Percentiles rank a stretch among this genome's conserved stretches.
These are phyloP conservation scores for Drosophila persimilis DNA, from an alignment of 1,140 invertebrate genomes.

Conservation along the genomic window DNA sequence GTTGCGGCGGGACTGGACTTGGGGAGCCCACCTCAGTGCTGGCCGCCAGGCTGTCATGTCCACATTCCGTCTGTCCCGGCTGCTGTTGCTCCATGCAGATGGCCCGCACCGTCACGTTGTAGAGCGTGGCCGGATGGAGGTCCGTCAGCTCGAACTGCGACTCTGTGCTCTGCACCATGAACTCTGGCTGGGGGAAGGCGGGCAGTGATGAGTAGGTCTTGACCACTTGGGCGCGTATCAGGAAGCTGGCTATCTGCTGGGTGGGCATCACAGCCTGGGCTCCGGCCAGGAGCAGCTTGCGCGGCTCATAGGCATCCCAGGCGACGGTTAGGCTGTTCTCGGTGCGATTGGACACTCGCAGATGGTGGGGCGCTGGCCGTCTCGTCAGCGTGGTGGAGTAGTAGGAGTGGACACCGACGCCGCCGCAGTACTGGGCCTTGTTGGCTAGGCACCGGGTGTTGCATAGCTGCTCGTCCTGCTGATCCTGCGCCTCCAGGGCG, in stretches of 20 bases:
- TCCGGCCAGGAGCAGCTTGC: conserved; percentile 53
- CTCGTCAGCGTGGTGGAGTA: conserved; percentile 83
- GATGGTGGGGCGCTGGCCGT: conserved; percentile 82
- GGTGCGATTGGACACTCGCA: conserved; percentile 83
- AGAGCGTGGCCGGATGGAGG: conserved; percentile 88
- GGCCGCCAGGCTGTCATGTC: conserved; percentile 83
- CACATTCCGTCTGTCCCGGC: conserved; percentile 83
- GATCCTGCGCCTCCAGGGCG: conserved; percentile 41
- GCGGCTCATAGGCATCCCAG: conserved; percentile 83
- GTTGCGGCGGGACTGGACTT: conserved; percentile 86
- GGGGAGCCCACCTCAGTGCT: conserved; percentile 88
- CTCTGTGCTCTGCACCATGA: conserved; percentile 84
- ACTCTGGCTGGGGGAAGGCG: conserved; percentile 72
- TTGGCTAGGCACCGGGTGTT: conserved; percentile 84
- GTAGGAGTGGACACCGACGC: conserved; percentile 84
- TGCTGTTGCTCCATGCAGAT: conserved; percentile 83
- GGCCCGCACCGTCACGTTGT: conserved; percentile 88
- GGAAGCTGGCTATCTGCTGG: conserved; percentile 83
- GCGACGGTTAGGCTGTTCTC: conserved; percentile 84
- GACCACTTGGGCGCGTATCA: conserved; percentile 83
- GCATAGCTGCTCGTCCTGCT: conserved; percentile 77
- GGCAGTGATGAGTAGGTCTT: conserved; percentile 83
- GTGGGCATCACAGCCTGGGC: conserved; percentile 36
- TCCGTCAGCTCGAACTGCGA: conserved; percentile 84
- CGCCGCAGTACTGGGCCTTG: conserved; percentile 84